Base-by-base conservation (phyloP, 1,140 invertebrate species). In the Zelostemma sp. region DNA sequence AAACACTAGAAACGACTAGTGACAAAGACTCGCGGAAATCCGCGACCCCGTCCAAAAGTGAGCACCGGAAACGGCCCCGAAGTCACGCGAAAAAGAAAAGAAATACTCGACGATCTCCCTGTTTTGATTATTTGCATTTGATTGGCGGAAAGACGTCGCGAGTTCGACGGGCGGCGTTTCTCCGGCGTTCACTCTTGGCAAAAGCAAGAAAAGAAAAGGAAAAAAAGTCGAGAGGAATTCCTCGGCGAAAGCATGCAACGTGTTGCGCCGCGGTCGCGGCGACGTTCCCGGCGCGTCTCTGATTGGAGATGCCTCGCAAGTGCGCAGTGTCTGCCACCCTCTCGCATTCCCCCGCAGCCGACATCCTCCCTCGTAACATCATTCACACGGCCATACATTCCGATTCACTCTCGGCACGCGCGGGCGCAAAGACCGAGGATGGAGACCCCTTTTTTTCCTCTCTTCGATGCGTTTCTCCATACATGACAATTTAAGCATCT, bases 281-380 rank as follows among this genome's bases (percentile, higher is more conserved):
- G n/a, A 14, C n/a, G n/a, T 38, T 38, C n/a, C 11, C 35, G n/a
- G 11, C 3, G 35, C 2, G 35, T 38, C 38, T 28, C 0, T n/a
- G 12, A 19, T 9, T 49, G 12, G 45, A 71, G 75, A 74, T 77
- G 54, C 62, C 68, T 72, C 60, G 45, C 71, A 79, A 78, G 69
- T 78, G 77, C 80, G 74, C 79, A 73, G 55, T 68, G 50, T 73
- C 75, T 80, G 76, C 78, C 78, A 80, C 80, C 80, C 75, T 72
- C 74, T 73, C 38, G 19, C 41, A 25, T 8, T 25, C 45, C 62
- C 61, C 63, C 59, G 63, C 68, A 68, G 21, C 51, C 72, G 62
- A 55, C 61, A 68, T 56, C 57, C 46, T 66, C 50, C 35, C 33
- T 47, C 47, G 48, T 51, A 17, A 4, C 54, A 69, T 54, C 55